Evolutionary conservation across 35 echinoderm and acorn worm genomes (phyloP).

Genomic region (Patiria miniata): DNA sequence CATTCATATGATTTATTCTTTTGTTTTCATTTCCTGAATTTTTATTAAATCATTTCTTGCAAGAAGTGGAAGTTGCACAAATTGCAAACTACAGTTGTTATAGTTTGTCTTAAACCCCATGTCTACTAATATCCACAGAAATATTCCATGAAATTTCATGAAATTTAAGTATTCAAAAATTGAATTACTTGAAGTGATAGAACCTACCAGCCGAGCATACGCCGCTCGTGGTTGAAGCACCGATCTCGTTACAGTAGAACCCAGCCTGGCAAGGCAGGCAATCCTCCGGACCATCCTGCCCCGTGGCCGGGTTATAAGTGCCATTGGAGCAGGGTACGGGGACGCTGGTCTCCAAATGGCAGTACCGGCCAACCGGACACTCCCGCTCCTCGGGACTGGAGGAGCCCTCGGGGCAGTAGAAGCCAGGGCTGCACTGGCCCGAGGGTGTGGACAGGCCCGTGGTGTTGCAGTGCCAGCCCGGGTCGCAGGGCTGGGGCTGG

Average conservation of each 20-base stretch:
- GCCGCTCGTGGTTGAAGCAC: slow-evolving; percentile 59
- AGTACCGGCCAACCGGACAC: slow-evolving; percentile 89
- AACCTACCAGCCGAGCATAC: slow-evolving; percentile 64
- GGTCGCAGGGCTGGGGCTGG: slow-evolving; percentile 51
- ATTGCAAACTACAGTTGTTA: too few species aligned
- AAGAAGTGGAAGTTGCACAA: too few species aligned
- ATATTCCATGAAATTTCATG: too few species aligned
- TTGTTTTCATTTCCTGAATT: too few species aligned
- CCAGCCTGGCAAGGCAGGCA: slow-evolving; percentile 82
- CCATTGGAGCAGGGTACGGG: slow-evolving; percentile 90
- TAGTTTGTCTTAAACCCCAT: too few species aligned
- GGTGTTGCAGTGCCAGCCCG: slow-evolving; percentile 70
- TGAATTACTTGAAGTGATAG: too few species aligned
- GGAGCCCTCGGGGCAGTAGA: slow-evolving; percentile 89
- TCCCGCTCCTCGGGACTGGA: slow-evolving; percentile 59
- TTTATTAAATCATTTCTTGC: too few species aligned
- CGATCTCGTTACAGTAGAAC: slow-evolving; percentile 91
- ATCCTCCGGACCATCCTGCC: slow-evolving; percentile 78
- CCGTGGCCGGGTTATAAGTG: slow-evolving; percentile 81
- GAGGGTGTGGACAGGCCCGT: slow-evolving; percentile 65
- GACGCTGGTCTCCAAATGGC: slow-evolving; percentile 58
- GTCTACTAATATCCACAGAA: too few species aligned
- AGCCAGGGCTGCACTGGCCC: slow-evolving; percentile 81
- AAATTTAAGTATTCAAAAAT: too few species aligned
- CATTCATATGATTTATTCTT: too few species aligned